Evolutionary conservation across 2,113 vertebrate species (phyloP).

Genomic region (Eulemur rufifrons): DNA sequence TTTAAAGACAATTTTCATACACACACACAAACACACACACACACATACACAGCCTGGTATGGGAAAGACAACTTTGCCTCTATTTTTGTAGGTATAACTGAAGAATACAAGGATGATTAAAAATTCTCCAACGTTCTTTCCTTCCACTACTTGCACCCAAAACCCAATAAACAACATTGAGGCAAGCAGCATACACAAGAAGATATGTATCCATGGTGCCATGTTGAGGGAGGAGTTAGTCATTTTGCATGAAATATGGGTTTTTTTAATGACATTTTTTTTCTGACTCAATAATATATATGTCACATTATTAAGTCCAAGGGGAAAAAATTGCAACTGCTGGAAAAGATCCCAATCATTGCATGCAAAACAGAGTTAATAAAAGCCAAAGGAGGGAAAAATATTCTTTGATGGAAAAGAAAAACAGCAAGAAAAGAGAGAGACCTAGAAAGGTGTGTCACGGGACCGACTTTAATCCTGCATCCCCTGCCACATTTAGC

Average conservation of each 20-base stretch:
- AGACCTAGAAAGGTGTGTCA: neutral
- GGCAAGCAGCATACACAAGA: constrained; percentile 46
- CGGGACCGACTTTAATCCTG: constrained; percentile 58
- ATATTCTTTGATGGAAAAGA: neutral
- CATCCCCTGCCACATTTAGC: constrained; percentile 54
- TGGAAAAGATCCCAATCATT: neutral
- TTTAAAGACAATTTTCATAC: constrained; percentile 50
- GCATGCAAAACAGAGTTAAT: neutral
- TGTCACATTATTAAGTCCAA: constrained; percentile 17
- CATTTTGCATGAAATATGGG: neutral
- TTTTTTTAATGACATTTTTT: constrained; percentile 70
- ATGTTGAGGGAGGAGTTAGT: too few species aligned
- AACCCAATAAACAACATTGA: neutral
- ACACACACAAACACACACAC: neutral
- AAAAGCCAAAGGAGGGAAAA: neutral
- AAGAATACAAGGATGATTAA: neutral
- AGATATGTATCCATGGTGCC: constrained; percentile 39
- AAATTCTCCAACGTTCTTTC: neutral
- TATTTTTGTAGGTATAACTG: neutral
- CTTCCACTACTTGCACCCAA: neutral
- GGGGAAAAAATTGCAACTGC: neutral
- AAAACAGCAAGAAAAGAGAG: neutral
- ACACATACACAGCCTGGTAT: neutral
- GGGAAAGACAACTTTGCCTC: neutral
- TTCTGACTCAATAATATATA: constrained; percentile 65